Evolutionary conservation across 1,140 invertebrate genomes (phyloP).

Genomic region (Dinothrombium tinctorium): DNA sequence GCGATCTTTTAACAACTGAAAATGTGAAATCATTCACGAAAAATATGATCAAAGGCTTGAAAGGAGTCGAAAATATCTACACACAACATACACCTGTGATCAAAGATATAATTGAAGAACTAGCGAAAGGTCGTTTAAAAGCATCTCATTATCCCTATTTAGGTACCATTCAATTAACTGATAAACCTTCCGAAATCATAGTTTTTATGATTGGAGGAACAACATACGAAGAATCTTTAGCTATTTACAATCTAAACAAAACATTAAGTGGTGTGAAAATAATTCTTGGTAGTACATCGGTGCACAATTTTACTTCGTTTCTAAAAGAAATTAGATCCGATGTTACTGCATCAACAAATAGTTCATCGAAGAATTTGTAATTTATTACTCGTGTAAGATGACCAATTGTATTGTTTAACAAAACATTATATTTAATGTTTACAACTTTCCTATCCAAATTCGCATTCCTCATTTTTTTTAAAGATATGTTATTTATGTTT

Average conservation of each 20-base stretch:
- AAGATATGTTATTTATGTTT: too few relatives aligned
- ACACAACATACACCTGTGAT: conserved; percentile 77
- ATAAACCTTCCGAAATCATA: conserved; percentile 61
- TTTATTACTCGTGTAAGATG: too few relatives aligned
- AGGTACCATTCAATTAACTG: conserved; percentile 19
- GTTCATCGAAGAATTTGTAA: too few relatives aligned
- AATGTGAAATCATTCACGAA: conserved; percentile 54
- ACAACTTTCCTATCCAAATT: too few relatives aligned
- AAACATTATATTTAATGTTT: too few relatives aligned
- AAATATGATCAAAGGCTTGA: conserved; percentile 69
- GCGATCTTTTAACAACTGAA: conserved; percentile 55
- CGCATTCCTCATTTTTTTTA: too few relatives aligned
- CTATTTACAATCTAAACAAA: conserved; percentile 61
- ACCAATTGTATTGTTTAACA: too few relatives aligned
- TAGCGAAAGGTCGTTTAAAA: conserved; percentile 60
- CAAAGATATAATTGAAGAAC: conserved; percentile 59
- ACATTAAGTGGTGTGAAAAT: conserved; percentile 43
- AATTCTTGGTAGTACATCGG: conserved; percentile 62
- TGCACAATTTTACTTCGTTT: conserved; percentile 45
- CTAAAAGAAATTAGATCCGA: conserved; percentile 10
- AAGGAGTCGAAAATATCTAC: conserved; percentile 91
- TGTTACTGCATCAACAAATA: too few relatives aligned
- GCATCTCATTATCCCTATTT: conserved; percentile 58
- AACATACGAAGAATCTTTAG: conserved; percentile 82
- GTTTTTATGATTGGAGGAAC: conserved; percentile 87